Conservation (phyloP, 2,888 invertebrate genomes). For the Sphaerophoria rueppellii region DNA sequence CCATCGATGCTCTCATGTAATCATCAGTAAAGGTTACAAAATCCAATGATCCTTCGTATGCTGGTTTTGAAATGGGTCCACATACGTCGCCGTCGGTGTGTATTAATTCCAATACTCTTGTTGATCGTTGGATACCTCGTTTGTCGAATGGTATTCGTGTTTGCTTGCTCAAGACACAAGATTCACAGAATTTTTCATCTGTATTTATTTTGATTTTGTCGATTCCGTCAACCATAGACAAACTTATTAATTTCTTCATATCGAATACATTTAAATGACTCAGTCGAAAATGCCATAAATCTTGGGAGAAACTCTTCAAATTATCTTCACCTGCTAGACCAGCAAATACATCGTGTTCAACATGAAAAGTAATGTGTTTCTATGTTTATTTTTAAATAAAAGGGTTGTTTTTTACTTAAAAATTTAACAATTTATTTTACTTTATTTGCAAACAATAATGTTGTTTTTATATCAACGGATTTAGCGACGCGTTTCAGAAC, state of each 20-base stretch:
- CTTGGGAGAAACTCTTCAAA: conserved; percentile 1
- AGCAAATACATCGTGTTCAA: background rate
- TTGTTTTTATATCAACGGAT: too few species aligned
- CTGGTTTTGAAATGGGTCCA: conserved; percentile 75
- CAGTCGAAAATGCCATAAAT: conserved; percentile 24
- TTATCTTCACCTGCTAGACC: conserved; percentile 6
- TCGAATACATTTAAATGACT: conserved; percentile 19
- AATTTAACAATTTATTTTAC: too few species aligned
- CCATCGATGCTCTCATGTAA: conserved; percentile 68
- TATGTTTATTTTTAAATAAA: too few species aligned
- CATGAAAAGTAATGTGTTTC: background rate
- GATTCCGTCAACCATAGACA: background rate
- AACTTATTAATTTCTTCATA: background rate
- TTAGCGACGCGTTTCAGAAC: too few species aligned
- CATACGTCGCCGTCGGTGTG: conserved; percentile 77
- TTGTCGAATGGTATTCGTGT: conserved; percentile 71
- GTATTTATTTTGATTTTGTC: conserved; percentile 10
- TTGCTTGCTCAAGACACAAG: conserved; percentile 74
- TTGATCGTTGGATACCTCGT: conserved; percentile 26
- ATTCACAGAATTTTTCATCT: conserved; percentile 20
- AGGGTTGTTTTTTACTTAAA: too few species aligned
- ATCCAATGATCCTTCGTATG: conserved; percentile 69
- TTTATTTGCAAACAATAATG: too few species aligned
- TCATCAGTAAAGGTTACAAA: conserved; percentile 77
- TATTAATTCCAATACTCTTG: conserved; percentile 71